Conservation (phyloP, 2,797 vertebrate species). For the Xiphorhynchus erythropygius region DNA sequence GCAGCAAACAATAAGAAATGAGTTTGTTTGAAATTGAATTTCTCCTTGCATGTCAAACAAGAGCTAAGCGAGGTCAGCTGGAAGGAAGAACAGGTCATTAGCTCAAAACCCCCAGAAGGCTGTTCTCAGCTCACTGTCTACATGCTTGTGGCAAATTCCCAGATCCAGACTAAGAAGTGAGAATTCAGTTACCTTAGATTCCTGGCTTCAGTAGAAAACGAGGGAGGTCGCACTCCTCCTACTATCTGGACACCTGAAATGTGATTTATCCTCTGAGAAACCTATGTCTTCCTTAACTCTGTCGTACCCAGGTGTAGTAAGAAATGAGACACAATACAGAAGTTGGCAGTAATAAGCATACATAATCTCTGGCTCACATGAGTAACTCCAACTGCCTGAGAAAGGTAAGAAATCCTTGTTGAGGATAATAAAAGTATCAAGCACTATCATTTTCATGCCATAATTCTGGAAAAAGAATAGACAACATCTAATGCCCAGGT, state of each 20-base stretch:
- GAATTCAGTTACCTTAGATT: background rate
- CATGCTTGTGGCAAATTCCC: background rate
- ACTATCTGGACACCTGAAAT: background rate
- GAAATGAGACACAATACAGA: background rate
- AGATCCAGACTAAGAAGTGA: background rate
- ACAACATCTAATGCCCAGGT: background rate
- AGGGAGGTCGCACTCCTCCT: background rate
- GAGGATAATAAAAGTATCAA: background rate
- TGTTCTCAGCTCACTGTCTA: background rate
- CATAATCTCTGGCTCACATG: background rate
- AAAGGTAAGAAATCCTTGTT: background rate
- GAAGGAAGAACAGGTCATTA: background rate
- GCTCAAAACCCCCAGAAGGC: background rate
- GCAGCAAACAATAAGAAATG: background rate
- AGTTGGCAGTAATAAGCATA: background rate
- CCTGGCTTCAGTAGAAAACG: background rate
- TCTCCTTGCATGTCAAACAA: background rate
- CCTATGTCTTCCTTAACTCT: background rate
- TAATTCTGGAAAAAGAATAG: background rate
- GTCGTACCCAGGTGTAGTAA: background rate
- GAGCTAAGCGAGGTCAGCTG: background rate
- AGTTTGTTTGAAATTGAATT: background rate
- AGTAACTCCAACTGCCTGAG: background rate
- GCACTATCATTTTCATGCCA: background rate
- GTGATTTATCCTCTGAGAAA: background rate